A percentile compares a stretch with the other conserved stretches of the same genome.
Evolutionary conservation across 1,140 invertebrate species (phyloP).

Genomic region (Meloidogyne chitwoodi): DNA sequence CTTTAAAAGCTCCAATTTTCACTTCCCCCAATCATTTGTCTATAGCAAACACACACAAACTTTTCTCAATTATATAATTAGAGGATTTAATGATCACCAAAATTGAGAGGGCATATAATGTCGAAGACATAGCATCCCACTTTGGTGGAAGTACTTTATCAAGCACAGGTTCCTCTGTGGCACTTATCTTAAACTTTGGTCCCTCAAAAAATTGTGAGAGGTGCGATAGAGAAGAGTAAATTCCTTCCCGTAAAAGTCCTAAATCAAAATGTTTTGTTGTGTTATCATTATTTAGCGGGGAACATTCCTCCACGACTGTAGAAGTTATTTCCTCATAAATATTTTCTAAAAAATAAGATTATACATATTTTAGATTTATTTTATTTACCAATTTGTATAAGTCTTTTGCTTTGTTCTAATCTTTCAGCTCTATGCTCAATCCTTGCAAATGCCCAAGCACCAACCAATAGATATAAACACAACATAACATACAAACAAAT

Average conservation of each 20-base stretch:
- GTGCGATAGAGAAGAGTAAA: constrained; percentile 26
- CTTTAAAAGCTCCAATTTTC: too few species aligned
- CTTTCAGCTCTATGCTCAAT: constrained; percentile 60
- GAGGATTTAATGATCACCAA: constrained; percentile 38
- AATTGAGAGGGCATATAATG: constrained; percentile 58
- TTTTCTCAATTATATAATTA: too few species aligned
- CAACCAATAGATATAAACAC: constrained; percentile 63
- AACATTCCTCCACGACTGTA: constrained; percentile 28
- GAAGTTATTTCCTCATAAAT: constrained; percentile 20
- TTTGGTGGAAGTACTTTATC: constrained; percentile 43
- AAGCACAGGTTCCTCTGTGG: neutral
- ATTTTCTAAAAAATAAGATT: constrained; percentile 9
- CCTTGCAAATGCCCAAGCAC: constrained; percentile 63
- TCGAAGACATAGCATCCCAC: constrained; percentile 50
- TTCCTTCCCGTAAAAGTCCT: constrained; percentile 11
- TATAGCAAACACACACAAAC: too few species aligned
- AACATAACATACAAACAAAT: constrained; percentile 63
- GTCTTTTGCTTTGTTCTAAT: constrained; percentile 37
- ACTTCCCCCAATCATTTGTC: too few species aligned
- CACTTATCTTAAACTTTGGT: constrained; percentile 19
- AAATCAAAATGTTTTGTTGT: neutral
- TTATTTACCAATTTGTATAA: constrained; percentile 32
- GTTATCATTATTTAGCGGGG: neutral
- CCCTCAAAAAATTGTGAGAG: constrained; percentile 50
- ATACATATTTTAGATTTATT: constrained; percentile 22